Percentiles rank a stretch among this genome's conserved stretches.
Evolutionary conservation across 1,140 invertebrate genomes (phyloP).

Genomic region (Sitophilus oryzae): DNA sequence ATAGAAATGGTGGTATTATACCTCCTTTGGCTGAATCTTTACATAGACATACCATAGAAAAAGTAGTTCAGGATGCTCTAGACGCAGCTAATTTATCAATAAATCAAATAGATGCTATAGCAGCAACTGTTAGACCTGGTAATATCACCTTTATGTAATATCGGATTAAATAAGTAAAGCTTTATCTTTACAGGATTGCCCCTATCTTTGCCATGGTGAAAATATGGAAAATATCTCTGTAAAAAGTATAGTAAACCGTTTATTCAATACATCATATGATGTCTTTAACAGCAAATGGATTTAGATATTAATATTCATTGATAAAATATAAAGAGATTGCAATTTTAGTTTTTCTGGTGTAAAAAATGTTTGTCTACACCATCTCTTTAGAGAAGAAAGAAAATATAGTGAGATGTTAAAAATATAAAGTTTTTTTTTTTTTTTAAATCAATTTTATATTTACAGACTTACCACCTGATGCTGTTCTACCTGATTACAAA

Average conservation of each 20-base stretch:
- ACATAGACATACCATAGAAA: constrained; percentile 73
- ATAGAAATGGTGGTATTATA: constrained; percentile 86
- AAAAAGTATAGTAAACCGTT: constrained; percentile 69
- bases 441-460: too few relatives aligned
- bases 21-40: constrained; percentile 77
- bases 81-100: constrained; percentile 57
- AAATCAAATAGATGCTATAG: constrained; percentile 82
- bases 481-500: constrained; percentile 68
- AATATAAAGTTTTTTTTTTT: too few relatives aligned
- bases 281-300: constrained; percentile 79
- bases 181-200: constrained; percentile 53
- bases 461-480: constrained; percentile 51
- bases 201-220: constrained; percentile 76
- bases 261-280: constrained; percentile 98
- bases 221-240: constrained; percentile 77
- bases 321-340: constrained; percentile 56
- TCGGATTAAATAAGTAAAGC: not conserved
- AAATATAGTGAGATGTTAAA: too few relatives aligned
- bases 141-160: not conserved
- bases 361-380: constrained; percentile 50
- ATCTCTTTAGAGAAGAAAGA: constrained; percentile 57
- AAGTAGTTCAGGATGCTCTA: constrained; percentile 66
- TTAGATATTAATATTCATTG: constrained; percentile 32
- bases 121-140: constrained; percentile 84
- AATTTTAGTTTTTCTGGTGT: constrained; percentile 82